Base-by-base conservation (phyloP, 2,888 invertebrate species). In the Seladonia tumulorum region DNA sequence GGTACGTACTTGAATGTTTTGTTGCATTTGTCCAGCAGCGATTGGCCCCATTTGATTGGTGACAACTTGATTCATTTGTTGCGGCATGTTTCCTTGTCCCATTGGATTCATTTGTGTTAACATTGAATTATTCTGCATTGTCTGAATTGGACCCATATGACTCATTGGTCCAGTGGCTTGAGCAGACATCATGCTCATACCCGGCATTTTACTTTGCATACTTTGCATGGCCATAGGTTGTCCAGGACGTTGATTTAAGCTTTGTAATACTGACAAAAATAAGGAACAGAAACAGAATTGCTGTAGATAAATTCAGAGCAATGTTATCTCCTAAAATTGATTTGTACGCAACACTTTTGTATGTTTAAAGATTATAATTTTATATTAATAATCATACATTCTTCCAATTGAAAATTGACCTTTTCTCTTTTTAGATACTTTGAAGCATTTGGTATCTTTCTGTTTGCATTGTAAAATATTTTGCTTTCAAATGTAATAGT, bases 201-300 rank as follows among this genome's bases (percentile, higher is more conserved):
- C 94, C 77, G 95, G 95, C 85, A 97, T 95, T 92, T 96, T 96
- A 87, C 96, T 96, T 87, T 96, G 96, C 87, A 97, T 93, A 12
- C 95, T 93, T 89, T 96, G 96, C 96, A 96, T 96, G 87, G 96
- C 96, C 93, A 97, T 95, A 76, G 96, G 96, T 53, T 95, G 96
- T 71, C 95, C 95, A 94, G 96, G 97, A 35, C 97, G 95, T 88
- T 97, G 97, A 92, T 97, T 98, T 60, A 98, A 95, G 0, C 97
- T 97, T 95, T 98, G 98, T 5, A 98, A 95, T 45, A 98, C 95
- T 96, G 86, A 66, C 39, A 49, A 63, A 73, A 80, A 47, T 29
- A 5, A 14, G 39, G n/a, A 39, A 10, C 53, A 70, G 14, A 63
- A 63, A 45, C 29, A 35, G 29, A 80, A 82, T 57, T 25, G 22